Evolutionary conservation across 2,888 invertebrate species (phyloP), one percentile per base, ranked within the genome.

Genomic region (Calameuta idolon): DNA sequence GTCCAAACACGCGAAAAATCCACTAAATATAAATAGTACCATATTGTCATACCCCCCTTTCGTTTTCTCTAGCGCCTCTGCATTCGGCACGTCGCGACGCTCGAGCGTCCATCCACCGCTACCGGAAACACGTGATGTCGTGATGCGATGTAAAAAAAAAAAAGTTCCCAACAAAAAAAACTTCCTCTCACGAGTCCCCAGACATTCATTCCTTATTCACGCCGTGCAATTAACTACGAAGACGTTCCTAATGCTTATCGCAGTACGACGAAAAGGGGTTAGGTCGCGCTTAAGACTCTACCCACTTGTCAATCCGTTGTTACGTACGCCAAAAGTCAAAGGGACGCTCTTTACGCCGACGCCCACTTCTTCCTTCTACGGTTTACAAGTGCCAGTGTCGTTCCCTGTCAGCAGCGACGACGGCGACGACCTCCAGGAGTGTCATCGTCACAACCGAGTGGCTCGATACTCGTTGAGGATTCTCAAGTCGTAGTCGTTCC

Each of bases 41-140:
- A 74, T 69, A 55, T 77, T 75, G 77, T 79, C 69, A 40, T 73
- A 37, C 40, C 75, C 77, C 75, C 12, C 69, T 77, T 37, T 73
- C 11, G 31, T 74, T 37, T 34, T 75, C 75, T 68, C 37, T 30
- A 55, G 9, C 23, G 9, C 23, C 55, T 55, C 9, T 55, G 5
- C 55, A 55, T 9, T 55, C 2, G 23, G 9, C 5, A 55, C 55
- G 55, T 55, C 55, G 55, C 23, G 55, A 55, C 55, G 55, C 55
- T 55, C 2, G 1, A 55, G 55, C 23, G 55, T 55, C 55, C 23
- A 40, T 40, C 40, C 40, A 40, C 40, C 40, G 40, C 40, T 40
- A 40, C 40, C 55, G 55, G 23, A 55, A 55, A 23, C 55, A 15
- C 55, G 23, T 55, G 55, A 15, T 4, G 40, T 40, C 23, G 55